Conservation (phyloP, 2,113 vertebrate species). For the sheep (Ovis aries) region DNA sequence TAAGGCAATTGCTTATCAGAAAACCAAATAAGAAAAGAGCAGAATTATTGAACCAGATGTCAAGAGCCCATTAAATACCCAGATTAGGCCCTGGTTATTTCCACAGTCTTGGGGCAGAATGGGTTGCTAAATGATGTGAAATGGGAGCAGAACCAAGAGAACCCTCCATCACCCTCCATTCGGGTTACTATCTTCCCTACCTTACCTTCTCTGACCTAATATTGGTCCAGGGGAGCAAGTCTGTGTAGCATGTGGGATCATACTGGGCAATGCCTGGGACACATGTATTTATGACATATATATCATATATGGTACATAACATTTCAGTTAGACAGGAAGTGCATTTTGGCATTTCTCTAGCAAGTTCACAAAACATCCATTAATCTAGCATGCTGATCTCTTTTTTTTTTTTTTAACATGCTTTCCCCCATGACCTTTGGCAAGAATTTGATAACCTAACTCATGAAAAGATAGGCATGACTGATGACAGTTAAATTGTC, state of each 20-base stretch:
- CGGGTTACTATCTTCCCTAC: background rate
- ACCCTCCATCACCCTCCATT: background rate
- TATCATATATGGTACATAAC: background rate
- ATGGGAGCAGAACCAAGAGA: background rate
- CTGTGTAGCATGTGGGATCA: background rate
- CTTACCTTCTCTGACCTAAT: background rate
- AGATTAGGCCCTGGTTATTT: background rate
- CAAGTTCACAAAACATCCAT: background rate
- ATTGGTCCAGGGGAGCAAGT: background rate
- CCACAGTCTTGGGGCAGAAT: background rate
- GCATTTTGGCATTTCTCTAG: background rate
- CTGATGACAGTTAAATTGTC: background rate
- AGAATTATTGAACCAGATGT: background rate
- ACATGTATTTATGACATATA: background rate
- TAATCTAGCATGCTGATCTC: background rate
- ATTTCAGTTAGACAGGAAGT: background rate
- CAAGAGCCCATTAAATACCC: background rate
- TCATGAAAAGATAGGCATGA: background rate
- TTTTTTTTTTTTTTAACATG: background rate
- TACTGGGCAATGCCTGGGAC: background rate
- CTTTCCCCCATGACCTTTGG: background rate
- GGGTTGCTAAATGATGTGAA: background rate
- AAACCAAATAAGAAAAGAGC: background rate
- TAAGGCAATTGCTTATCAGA: background rate
- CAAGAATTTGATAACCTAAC: background rate